Evolutionary conservation across 1,140 invertebrate species (phyloP).

Genomic region (Trichonephila clavipes): DNA sequence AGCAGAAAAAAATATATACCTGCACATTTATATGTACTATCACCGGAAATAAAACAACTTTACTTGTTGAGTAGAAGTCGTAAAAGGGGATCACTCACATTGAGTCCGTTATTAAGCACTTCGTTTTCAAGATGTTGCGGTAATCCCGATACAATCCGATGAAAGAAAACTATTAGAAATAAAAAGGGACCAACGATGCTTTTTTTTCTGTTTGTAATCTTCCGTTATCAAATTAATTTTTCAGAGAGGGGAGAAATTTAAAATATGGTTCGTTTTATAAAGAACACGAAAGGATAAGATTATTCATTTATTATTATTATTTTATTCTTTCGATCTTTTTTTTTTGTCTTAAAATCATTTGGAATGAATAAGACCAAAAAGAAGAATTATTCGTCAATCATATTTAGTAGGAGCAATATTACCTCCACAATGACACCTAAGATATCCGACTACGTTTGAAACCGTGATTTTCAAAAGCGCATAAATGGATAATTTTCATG

Average conservation of each 20-base stretch:
- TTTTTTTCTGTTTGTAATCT: background rate
- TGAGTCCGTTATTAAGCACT: background rate
- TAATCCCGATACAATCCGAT: background rate
- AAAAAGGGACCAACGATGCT: background rate
- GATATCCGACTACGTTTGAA: too few species aligned
- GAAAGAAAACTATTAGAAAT: background rate
- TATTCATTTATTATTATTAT: background rate
- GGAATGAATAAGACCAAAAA: background rate
- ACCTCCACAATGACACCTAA: background rate
- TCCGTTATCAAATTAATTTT: background rate
- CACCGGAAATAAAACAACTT: background rate
- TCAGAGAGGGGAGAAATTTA: background rate
- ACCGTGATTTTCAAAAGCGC: too few species aligned
- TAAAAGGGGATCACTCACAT: background rate
- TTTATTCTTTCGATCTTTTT: background rate
- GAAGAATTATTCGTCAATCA: background rate
- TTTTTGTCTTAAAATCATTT: background rate
- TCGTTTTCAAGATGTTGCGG: conserved; percentile 20
- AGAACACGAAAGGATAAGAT: background rate
- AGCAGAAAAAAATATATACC: too few species aligned
- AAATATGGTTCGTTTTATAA: conserved; percentile 35
- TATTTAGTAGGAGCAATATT: conserved; percentile 27
- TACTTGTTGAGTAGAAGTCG: too few species aligned
- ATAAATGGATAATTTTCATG: too few species aligned
- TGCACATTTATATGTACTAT: too few species aligned